phyloP scores from a whole-genome alignment of 2,888 invertebrate species.

The Linnaemya tessellans region DNA sequence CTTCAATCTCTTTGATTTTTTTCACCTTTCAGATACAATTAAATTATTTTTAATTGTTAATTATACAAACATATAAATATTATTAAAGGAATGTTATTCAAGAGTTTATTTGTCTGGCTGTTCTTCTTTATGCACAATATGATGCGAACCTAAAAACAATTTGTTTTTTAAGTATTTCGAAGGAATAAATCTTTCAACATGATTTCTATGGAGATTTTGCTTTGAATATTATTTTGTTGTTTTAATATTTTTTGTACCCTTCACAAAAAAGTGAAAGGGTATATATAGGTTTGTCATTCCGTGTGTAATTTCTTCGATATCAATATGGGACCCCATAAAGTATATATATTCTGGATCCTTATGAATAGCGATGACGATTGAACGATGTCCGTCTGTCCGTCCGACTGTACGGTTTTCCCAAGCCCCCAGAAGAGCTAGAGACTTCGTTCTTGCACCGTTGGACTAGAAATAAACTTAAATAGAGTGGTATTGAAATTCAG shows the following conservation, averaged over 20 bases:
- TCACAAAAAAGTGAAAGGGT: no score
- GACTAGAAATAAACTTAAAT: no score
- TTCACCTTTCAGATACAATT: not conserved
- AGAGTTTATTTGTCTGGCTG: constrained; percentile 33
- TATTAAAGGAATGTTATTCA: not conserved
- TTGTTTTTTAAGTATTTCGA: constrained; percentile 22
- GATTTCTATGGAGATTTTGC: constrained; percentile 20
- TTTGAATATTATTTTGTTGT: not conserved
- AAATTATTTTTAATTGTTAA: not conserved
- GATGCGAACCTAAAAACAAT: constrained; percentile 4
- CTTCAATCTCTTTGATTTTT: constrained; percentile 5
- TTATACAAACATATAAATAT: constrained; percentile 10
- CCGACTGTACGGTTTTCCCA: no score
- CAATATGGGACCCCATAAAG: no score
- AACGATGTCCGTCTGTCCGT: no score
- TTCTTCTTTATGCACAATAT: not conserved
- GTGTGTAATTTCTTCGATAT: no score
- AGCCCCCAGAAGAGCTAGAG: no score
- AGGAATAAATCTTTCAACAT: constrained; percentile 50
- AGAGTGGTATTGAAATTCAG: no score
- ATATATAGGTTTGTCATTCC: no score
- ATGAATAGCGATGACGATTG: no score
- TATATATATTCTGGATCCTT: no score
- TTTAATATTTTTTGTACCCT: not conserved
- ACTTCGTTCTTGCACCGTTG: no score